Evolutionary conservation across 2,888 invertebrate species (phyloP).

Genomic region (Apodemia duryi): DNA sequence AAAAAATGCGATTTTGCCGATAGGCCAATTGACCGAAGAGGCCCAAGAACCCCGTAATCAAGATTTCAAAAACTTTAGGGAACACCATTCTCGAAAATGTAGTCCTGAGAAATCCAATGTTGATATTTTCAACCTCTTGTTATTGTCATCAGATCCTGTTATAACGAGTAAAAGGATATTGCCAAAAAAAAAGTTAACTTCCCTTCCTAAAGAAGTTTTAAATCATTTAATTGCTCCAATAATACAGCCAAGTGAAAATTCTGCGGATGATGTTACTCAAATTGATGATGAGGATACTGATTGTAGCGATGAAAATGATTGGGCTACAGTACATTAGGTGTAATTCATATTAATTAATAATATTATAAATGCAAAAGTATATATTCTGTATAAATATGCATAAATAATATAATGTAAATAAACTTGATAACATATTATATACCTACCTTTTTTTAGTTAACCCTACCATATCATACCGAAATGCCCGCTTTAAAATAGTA

Average conservation of each 20-base stretch:
- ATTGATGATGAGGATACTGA: conserved; percentile 2
- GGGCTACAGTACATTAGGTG: neutral
- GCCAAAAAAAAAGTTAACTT: conserved; percentile 6
- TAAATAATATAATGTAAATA: neutral
- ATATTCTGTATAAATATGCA: neutral
- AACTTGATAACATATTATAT: conserved; percentile 1
- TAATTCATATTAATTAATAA: conserved; percentile 1
- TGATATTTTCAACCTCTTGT: conserved; percentile 6
- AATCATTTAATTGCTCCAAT: neutral
- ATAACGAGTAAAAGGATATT: conserved; percentile 1
- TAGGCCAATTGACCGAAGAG: neutral
- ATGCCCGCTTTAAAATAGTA: neutral
- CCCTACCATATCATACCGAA: neutral
- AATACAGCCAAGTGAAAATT: conserved; percentile 3
- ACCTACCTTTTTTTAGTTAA: neutral
- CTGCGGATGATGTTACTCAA: neutral
- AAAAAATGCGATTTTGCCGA: neutral
- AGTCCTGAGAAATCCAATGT: neutral
- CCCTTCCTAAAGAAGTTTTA: conserved; percentile 1
- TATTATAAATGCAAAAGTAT: neutral
- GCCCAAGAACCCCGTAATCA: conserved; percentile 5
- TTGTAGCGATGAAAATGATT: conserved; percentile 4
- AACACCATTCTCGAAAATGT: conserved; percentile 5
- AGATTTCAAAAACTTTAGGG: conserved; percentile 8
- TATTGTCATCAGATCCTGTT: conserved; percentile 1